A percentile compares a stretch with the other conserved stretches of the same genome.
phyloP scores from a whole-genome alignment of 1,140 invertebrate genomes.

The Rhagoletis zephyria region DNA sequence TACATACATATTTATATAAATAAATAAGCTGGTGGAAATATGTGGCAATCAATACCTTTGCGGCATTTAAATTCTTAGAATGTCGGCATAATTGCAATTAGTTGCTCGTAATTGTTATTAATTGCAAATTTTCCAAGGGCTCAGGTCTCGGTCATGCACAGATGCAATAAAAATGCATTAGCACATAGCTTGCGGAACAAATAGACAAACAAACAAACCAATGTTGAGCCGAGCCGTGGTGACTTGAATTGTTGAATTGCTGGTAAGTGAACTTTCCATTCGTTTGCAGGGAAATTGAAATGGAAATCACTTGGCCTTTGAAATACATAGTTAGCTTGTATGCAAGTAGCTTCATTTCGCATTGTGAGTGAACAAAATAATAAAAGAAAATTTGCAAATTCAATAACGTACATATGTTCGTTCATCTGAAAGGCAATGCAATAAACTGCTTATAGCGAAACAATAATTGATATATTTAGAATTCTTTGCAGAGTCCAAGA shows the following conservation, averaged over 20 bases:
- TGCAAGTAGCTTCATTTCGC: too few relatives aligned
- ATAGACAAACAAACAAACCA: too few relatives aligned
- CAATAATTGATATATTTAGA: too few relatives aligned
- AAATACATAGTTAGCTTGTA: neutral
- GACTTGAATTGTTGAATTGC: neutral
- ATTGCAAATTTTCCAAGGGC: slow-evolving; percentile 22
- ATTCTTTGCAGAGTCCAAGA: too few relatives aligned
- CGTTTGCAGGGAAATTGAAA: neutral
- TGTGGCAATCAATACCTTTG: slow-evolving; percentile 6
- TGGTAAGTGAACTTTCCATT: neutral
- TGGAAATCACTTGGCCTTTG: neutral
- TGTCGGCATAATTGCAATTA: slow-evolving; percentile 34
- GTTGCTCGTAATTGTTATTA: slow-evolving; percentile 21
- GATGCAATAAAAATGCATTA: slow-evolving; percentile 30
- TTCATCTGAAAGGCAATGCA: too few relatives aligned
- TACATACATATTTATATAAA: neutral
- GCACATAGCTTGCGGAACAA: neutral
- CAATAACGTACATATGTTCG: too few relatives aligned
- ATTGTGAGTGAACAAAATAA: too few relatives aligned
- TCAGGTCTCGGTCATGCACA: neutral
- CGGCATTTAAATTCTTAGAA: slow-evolving; percentile 30
- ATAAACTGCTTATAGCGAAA: too few relatives aligned
- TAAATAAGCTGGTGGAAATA: neutral
- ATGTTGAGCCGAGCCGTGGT: too few relatives aligned
- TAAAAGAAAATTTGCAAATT: too few relatives aligned